Conservation (phyloP, 2,113 vertebrate species). For the Albula glossodonta region DNA sequence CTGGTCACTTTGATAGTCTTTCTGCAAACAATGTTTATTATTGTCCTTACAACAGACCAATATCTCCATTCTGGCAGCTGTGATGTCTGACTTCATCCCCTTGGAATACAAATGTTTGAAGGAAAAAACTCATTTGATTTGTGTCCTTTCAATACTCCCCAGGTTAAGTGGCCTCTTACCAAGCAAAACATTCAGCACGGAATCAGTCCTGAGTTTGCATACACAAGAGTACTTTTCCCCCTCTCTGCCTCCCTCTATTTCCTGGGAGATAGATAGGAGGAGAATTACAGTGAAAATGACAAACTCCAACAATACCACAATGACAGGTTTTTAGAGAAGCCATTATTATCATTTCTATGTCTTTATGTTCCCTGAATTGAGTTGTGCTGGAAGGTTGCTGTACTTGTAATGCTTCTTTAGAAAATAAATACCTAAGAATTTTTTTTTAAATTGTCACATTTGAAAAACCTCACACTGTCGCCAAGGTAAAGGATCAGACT, state of each 20-base stretch:
- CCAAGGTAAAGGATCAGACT: slow-evolving; percentile 44
- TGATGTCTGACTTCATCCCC: slow-evolving; percentile 66
- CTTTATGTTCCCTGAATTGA: slow-evolving; percentile 47
- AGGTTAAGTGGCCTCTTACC: slow-evolving; percentile 78
- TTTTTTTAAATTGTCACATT: slow-evolving; percentile 47
- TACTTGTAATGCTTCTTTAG: slow-evolving; percentile 55
- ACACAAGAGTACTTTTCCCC: slow-evolving; percentile 63
- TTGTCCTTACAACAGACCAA: slow-evolving; percentile 8
- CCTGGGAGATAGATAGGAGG: slow-evolving; percentile 71
- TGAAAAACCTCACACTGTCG: slow-evolving; percentile 33
- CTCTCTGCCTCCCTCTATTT: background rate
- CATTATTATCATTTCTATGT: slow-evolving; percentile 53
- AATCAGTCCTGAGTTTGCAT: slow-evolving; percentile 78
- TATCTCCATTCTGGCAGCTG: too few species aligned
- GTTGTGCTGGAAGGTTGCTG: slow-evolving; percentile 48
- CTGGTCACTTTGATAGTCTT: background rate
- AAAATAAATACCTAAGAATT: slow-evolving; percentile 57
- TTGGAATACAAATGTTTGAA: slow-evolving; percentile 66
- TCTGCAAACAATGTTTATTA: background rate
- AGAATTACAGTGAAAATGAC: slow-evolving; percentile 70
- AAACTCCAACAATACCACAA: slow-evolving; percentile 55
- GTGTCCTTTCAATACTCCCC: slow-evolving; percentile 73
- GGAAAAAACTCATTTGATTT: slow-evolving; percentile 79
- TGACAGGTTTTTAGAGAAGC: slow-evolving; percentile 60
- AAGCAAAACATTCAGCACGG: slow-evolving; percentile 67